These are phyloP conservation scores for Ips nitidus DNA, from an alignment of 1,140 invertebrate genomes.

Conservation along the genomic window DNA sequence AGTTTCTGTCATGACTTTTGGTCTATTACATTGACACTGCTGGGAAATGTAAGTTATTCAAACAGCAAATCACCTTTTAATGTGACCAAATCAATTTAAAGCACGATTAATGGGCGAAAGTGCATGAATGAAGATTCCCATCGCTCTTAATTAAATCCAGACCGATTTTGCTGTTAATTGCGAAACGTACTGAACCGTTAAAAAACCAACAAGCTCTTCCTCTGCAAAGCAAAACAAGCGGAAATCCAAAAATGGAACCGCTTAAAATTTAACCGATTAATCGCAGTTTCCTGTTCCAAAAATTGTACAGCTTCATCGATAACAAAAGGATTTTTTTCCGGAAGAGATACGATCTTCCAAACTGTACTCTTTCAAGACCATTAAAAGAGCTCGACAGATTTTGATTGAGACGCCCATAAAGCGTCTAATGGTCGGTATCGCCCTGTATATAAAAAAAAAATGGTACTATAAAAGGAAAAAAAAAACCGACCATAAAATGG, in stretches of 20 bases:
- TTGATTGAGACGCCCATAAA: conserved; percentile 29
- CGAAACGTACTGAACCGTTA: background rate
- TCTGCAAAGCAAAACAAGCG: background rate
- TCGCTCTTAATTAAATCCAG: too few species aligned
- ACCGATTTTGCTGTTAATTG: background rate
- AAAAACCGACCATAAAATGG: conserved; percentile 24
- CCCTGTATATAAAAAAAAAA: background rate
- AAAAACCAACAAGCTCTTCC: background rate
- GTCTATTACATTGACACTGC: too few species aligned
- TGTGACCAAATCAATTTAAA: too few species aligned
- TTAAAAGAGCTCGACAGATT: conserved; percentile 17
- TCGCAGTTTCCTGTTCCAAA: background rate
- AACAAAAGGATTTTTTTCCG: conserved; percentile 4
- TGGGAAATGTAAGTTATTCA: too few species aligned
- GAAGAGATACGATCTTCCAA: conserved; percentile 4
- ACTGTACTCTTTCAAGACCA: conserved; percentile 9
- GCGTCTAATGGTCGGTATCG: conserved; percentile 17
- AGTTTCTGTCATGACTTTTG: too few species aligned
- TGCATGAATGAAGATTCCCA: too few species aligned
- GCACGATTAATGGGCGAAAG: too few species aligned
- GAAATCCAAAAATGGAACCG: background rate
- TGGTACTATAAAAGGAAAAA: conserved; percentile 20
- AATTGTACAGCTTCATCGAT: background rate
- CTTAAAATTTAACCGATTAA: conserved; percentile 1
- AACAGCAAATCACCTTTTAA: too few species aligned